phyloP scores from a whole-genome alignment of 2,888 invertebrate species.

The Colostygia pectinataria region DNA sequence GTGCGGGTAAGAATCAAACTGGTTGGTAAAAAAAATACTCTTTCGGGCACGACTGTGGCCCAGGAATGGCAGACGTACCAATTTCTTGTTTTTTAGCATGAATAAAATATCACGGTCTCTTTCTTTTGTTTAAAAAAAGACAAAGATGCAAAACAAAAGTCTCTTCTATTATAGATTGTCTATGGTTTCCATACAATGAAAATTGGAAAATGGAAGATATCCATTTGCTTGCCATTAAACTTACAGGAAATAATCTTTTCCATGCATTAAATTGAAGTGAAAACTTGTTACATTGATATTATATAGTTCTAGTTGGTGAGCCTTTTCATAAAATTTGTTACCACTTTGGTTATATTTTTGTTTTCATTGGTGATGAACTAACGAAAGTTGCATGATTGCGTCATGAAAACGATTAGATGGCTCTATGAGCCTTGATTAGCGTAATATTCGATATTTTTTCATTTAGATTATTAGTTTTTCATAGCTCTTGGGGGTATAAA shows the following conservation, averaged over 20 bases:
- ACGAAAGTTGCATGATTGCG: slow-evolving; percentile 75
- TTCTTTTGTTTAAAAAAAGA: not conserved
- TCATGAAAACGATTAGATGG: slow-evolving; percentile 73
- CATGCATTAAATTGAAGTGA: slow-evolving; percentile 21
- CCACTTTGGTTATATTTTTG: slow-evolving; percentile 72
- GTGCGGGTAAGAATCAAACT: no score
- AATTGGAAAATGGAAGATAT: slow-evolving; percentile 63
- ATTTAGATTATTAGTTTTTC: slow-evolving; percentile 6
- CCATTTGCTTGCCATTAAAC: slow-evolving; percentile 66
- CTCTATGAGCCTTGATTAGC: slow-evolving; percentile 46
- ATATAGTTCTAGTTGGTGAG: slow-evolving; percentile 46
- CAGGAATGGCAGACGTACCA: no score
- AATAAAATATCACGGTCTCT: not conserved
- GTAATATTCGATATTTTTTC: slow-evolving; percentile 11
- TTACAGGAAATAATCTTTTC: slow-evolving; percentile 34
- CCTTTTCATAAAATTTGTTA: slow-evolving; percentile 42
- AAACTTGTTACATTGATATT: slow-evolving; percentile 25
- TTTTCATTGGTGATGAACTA: slow-evolving; percentile 70
- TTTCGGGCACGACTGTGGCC: no score
- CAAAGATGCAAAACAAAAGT: slow-evolving; percentile 1
- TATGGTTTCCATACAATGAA: slow-evolving; percentile 47
- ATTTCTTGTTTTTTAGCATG: not conserved
- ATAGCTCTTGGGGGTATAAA: slow-evolving; percentile 26
- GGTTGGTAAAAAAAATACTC: no score
- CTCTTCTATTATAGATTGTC: slow-evolving; percentile 13